Base-by-base conservation (phyloP, 2,797 vertebrate species). In the Sandelia bainsii region DNA sequence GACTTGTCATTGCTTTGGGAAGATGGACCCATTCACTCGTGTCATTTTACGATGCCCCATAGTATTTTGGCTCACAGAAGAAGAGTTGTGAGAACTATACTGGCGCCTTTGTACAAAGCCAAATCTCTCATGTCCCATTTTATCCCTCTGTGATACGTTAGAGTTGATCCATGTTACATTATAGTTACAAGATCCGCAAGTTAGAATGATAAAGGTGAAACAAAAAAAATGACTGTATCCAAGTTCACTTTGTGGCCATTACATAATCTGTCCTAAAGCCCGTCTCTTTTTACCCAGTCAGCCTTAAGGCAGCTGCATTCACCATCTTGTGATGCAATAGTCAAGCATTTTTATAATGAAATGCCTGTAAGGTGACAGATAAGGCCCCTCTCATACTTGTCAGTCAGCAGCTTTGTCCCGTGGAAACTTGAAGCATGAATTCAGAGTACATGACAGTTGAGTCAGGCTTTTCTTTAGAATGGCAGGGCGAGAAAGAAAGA, bases 281-380 rank as follows among this genome's bases (percentile, higher is more conserved):
- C 32, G 27, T 72, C 52, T 72, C 39, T 19, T 62, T 72, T 80
- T 72, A 57, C 49, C 59, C 48, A 37, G 37, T 51, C 29, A 34
- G 60, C 68, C 72, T 62, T 29, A 54, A 70, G 73, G 74, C 72
- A 58, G 64, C 66, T 52, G 58, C 61, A 65, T 81, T 83, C 75
- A 49, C 77, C 75, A 74, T 85, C 64, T 75, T 61, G 37, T 72
- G 75, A 85, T 82, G 75, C 82, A 72, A 67, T 65, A 79, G 77
- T 73, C 73, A 68, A 75, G 82, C 72, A 49, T 75, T 89, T 85
- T 72, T 80, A 78, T 87, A 87, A 91, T 87, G 79, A 86, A 88
- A 87, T 75, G 83, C 67, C 90, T 88, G 75, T 62, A 62, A 86
- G 83, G 84, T 90, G 84, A 85, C 77, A 89, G 87, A 91, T 90